phyloP scores from a whole-genome alignment of 2,797 vertebrate genomes.

The Rhinoraja longicauda region DNA sequence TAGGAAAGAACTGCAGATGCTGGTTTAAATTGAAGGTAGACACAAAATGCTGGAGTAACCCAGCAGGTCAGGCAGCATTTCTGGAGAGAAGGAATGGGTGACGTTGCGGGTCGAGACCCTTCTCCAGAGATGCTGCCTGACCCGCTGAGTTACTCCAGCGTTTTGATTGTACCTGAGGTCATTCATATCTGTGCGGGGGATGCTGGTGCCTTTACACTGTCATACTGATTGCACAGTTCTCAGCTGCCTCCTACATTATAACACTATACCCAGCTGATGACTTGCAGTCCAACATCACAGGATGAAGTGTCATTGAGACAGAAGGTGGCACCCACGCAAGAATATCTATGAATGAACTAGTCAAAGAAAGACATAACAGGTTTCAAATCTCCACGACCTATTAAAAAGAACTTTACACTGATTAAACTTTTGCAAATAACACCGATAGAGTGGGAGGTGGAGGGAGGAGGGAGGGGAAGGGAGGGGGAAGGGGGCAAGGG shows the following conservation, averaged over 20 bases:
- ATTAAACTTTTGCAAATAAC: background rate
- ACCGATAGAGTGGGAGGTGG: no score
- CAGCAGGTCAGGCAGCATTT: no score
- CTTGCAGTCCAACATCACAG: background rate
- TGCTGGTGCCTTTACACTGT: background rate
- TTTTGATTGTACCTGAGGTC: no score
- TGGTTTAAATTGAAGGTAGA: no score
- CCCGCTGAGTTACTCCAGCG: no score
- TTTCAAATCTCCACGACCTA: background rate
- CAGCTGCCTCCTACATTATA: conserved; percentile 1
- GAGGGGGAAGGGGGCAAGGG: no score
- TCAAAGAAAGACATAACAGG: background rate
- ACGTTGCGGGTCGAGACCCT: no score
- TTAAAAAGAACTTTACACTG: background rate
- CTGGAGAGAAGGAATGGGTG: no score
- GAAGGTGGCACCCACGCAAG: conserved; percentile 18
- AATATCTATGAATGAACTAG: conserved; percentile 9
- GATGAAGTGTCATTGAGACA: background rate
- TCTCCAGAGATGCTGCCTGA: no score
- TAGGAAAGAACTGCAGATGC: no score
- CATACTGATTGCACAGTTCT: background rate
- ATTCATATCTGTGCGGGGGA: background rate
- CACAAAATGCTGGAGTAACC: no score
- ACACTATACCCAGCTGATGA: background rate
- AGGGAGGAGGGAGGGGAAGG: no score